Conservation (phyloP, 2,888 invertebrate genomes). For the Iphiclides podalirius region DNA sequence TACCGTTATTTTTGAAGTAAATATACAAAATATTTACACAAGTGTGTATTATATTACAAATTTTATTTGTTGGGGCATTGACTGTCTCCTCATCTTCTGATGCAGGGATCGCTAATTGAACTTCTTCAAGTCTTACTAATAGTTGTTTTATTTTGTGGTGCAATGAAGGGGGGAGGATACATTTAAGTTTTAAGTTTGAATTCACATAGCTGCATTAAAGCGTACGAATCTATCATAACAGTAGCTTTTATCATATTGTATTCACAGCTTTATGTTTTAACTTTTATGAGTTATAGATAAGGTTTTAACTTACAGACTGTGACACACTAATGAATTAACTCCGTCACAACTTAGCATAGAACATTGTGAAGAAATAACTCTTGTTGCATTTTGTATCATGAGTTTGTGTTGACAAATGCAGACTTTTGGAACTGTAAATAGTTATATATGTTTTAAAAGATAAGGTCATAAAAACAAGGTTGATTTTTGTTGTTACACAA, state of each 20-base stretch:
- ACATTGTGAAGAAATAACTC: constrained; percentile 69
- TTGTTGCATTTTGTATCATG: constrained; percentile 75
- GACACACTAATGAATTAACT: constrained; percentile 72
- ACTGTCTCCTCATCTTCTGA: constrained; percentile 38
- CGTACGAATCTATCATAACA: constrained; percentile 67
- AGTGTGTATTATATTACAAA: constrained; percentile 75
- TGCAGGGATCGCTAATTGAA: constrained; percentile 25
- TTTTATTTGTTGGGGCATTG: constrained; percentile 48
- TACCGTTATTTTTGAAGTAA: constrained; percentile 81
- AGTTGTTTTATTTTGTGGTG: constrained; percentile 45
- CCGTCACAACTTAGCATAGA: constrained; percentile 77
- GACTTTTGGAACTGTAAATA: constrained; percentile 77
- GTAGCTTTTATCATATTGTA: constrained; percentile 73
- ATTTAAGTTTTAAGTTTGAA: constrained; percentile 63
- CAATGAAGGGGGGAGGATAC: constrained; percentile 64
- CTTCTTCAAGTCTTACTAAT: constrained; percentile 7
- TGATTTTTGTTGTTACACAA: constrained; percentile 80
- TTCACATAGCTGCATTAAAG: constrained; percentile 61
- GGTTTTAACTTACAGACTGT: constrained; percentile 67
- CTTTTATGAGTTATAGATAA: constrained; percentile 59
- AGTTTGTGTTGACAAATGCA: constrained; percentile 76
- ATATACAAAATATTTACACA: constrained; percentile 80
- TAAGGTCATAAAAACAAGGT: constrained; percentile 78
- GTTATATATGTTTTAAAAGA: constrained; percentile 76
- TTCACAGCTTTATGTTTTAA: constrained; percentile 73